These are phyloP conservation scores for Cryptus armator DNA, from an alignment of 2,888 invertebrate genomes.

Conservation along the genomic window DNA sequence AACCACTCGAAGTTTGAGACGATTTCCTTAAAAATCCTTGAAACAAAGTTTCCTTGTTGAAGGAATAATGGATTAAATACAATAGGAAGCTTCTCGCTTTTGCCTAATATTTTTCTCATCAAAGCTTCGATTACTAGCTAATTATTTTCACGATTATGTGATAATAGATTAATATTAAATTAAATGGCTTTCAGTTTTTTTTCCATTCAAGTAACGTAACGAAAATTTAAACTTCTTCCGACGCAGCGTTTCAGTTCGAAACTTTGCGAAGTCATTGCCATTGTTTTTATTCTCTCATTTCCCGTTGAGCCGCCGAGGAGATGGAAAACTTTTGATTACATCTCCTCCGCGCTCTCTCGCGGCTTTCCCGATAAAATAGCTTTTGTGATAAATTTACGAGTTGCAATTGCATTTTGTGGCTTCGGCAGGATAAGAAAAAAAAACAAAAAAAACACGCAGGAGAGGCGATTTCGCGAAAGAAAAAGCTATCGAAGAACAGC, in stretches of 20 bases:
- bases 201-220: not conserved
- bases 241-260: not conserved
- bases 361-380: conserved; percentile 6
- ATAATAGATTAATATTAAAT: not conserved
- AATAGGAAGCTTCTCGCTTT: too few species aligned
- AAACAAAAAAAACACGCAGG: conserved; percentile 26
- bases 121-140: too few species aligned
- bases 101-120: too few species aligned
- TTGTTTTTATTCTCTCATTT: conserved; percentile 10
- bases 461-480: conserved; percentile 49
- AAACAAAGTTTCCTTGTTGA: too few species aligned
- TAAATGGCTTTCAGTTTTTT: not conserved
- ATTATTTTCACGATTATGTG: too few species aligned
- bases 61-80: too few species aligned
- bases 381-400: conserved; percentile 33
- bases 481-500: conserved; percentile 64
- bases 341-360: not conserved
- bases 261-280: not conserved
- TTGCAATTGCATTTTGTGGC: conserved; percentile 26
- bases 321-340: conserved; percentile 12
- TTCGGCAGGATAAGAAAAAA: conserved; percentile 4
- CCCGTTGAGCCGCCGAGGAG: not conserved
- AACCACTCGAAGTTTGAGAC: too few species aligned
- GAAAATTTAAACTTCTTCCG: not conserved
- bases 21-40: too few species aligned